A percentile compares a stretch with the other conserved stretches of the same genome.
Conservation (phyloP, 2,113 vertebrate genomes). For the Heterochromis multidens region DNA sequence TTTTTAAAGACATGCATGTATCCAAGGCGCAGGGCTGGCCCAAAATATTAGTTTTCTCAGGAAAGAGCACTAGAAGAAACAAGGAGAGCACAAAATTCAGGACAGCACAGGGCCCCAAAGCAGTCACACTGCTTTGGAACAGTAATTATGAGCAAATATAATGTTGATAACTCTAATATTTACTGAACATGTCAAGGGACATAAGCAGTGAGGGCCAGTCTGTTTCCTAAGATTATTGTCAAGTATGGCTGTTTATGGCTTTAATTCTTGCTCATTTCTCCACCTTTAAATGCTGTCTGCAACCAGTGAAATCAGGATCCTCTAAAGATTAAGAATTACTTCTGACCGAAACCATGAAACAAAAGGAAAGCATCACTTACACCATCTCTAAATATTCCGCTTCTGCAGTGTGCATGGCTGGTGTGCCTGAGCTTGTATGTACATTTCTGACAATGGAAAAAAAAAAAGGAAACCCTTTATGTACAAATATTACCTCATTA, state of each 20-base stretch:
- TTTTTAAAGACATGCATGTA: slow-evolving; percentile 1
- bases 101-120: slow-evolving; percentile 62
- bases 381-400: slow-evolving; percentile 30
- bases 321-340: slow-evolving; percentile 10
- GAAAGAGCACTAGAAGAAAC: slow-evolving; percentile 52
- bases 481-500: slow-evolving; percentile 99
- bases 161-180: slow-evolving; percentile 9
- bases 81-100: slow-evolving; percentile 54
- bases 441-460: slow-evolving; percentile 75
- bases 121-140: slow-evolving; percentile 44
- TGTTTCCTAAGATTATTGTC: slow-evolving; percentile 60
- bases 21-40: slow-evolving; percentile 32
- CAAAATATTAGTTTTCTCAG: slow-evolving; percentile 52
- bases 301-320: slow-evolving; percentile 42
- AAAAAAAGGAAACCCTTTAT: slow-evolving; percentile 81
- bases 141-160: slow-evolving; percentile 25
- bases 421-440: slow-evolving; percentile 68
- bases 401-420: slow-evolving; percentile 65
- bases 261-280: slow-evolving; percentile 31
- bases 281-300: slow-evolving; percentile 6
- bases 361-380: not conserved
- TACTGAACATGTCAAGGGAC: slow-evolving; percentile 63
- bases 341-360: slow-evolving; percentile 7
- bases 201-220: slow-evolving; percentile 70
- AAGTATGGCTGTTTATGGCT: slow-evolving; percentile 76